Percentiles rank a stretch among this genome's conserved stretches.
Evolutionary conservation across 2,888 invertebrate genomes (phyloP).

Genomic region (Gastracanthus pulcherrimus): DNA sequence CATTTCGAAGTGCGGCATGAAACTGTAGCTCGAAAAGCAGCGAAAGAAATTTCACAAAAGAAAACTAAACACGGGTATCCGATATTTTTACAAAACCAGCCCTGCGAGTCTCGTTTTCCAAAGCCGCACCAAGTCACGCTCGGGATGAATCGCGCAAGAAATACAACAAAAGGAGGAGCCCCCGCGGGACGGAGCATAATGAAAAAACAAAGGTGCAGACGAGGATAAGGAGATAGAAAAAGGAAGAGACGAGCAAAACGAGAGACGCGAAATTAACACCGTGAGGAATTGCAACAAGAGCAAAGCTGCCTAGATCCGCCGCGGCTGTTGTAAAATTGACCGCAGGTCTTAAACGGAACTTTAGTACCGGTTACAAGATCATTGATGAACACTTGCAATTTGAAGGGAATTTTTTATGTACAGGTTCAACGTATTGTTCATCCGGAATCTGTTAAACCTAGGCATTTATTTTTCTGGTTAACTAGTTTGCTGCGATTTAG

Average conservation of each 20-base stretch:
- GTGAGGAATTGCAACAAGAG: conserved; percentile 43
- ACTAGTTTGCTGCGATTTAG: no score
- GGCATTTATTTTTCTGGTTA: no score
- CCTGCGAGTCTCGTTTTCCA: background rate
- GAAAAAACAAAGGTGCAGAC: background rate
- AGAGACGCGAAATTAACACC: conserved; percentile 30
- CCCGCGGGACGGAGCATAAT: background rate
- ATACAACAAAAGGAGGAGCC: background rate
- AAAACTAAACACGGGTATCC: background rate
- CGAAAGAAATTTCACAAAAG: background rate
- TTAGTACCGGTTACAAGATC: conserved; percentile 23
- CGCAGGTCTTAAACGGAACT: conserved; percentile 44
- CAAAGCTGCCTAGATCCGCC: background rate
- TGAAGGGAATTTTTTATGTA: background rate
- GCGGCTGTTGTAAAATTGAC: background rate
- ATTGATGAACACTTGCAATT: background rate
- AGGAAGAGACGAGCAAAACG: background rate
- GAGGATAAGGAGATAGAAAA: background rate
- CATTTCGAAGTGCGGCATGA: no score
- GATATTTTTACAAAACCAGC: background rate
- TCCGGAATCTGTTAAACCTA: no score
- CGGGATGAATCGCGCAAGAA: background rate
- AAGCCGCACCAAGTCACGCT: conserved; percentile 4
- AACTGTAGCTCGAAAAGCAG: background rate
- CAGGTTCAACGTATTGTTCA: no score